Evolutionary conservation across 2,888 invertebrate genomes (phyloP), one percentile per base, ranked within the genome.

Genomic region (Meloe dianella): DNA sequence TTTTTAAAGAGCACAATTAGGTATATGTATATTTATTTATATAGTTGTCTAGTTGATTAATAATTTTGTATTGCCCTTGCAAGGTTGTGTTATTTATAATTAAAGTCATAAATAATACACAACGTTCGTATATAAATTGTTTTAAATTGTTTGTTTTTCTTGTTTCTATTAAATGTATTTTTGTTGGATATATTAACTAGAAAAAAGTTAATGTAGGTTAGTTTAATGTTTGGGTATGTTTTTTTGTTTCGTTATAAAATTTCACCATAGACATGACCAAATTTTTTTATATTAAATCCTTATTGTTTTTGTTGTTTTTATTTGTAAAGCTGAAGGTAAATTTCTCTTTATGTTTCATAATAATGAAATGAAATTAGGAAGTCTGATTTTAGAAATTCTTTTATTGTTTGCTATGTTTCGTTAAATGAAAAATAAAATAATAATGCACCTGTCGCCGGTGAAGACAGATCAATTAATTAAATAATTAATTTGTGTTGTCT

Each of bases 141-240:
- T 47, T 8, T 17, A 47, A 51, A 10, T 51, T 51, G 51, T 51
- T 51, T 51, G 51, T 51, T 51, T 51, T 51, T 51, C 35, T 9
- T 47, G 4, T 47, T 47, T 47, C 20, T 51, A 9, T 24, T 22
- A 10, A 12, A 51, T 51, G 51, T 51, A 51, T 51, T 24, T 24
- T 51, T 51, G 10, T 51, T 51, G 12, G 9, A 0, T 51, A 8
- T 51, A 10, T 51, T 51, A 51, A 51, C 51, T 10, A 12, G 51
- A 24, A 24, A 51, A 51, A 22, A 51, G 51, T 51, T 51, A 24
- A 51, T 51, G 51, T 51, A 51, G 51, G 51, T 51, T 24, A 51
- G 51, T 51, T 51, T 8, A 38, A 24, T 22, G 24, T 24, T 51
- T 24, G 51, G 51, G 22, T 51, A 24, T 22, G 27, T 41, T 1